These are phyloP conservation scores for Atopsyche davidsoni DNA, from an alignment of 1,140 invertebrate genomes.

Conservation along the genomic window DNA sequence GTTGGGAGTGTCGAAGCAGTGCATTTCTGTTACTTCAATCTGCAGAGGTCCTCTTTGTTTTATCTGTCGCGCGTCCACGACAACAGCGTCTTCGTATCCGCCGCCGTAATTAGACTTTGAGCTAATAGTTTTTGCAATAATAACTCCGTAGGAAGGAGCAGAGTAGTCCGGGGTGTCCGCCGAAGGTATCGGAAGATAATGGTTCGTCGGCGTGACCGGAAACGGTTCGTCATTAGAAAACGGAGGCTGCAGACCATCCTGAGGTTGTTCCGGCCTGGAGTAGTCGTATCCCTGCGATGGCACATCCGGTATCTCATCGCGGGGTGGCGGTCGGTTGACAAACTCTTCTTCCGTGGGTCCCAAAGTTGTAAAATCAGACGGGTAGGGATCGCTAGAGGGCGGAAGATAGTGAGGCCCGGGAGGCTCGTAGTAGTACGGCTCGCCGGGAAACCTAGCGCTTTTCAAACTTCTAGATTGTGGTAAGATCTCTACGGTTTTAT, in stretches of 20 bases:
- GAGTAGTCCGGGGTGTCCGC: background rate
- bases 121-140: slow-evolving; percentile 2
- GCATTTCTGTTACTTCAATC: slow-evolving; percentile 27
- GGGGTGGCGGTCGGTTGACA: slow-evolving; percentile 15
- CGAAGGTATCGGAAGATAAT: slow-evolving; percentile 21
- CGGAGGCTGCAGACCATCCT: slow-evolving; percentile 22
- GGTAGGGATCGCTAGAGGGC: slow-evolving; percentile 15
- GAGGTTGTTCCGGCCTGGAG: slow-evolving; percentile 15
- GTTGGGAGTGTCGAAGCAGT: slow-evolving; percentile 23
- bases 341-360: slow-evolving; percentile 22
- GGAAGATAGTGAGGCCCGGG: slow-evolving; percentile 16
- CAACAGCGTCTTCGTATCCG: background rate
- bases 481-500: background rate
- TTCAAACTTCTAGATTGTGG: slow-evolving; percentile 15
- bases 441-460: slow-evolving; percentile 3
- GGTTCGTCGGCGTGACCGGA: background rate
- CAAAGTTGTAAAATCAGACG: slow-evolving; percentile 12
- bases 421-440: slow-evolving; percentile 19
- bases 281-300: slow-evolving; percentile 23
- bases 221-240: slow-evolving; percentile 20
- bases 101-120: background rate
- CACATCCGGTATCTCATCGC: slow-evolving; percentile 13
- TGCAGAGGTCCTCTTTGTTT: slow-evolving; percentile 19
- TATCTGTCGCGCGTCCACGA: slow-evolving; percentile 1
- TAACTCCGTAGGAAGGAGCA: slow-evolving; percentile 9